Percentiles rank a stretch among this genome's conserved stretches.
These are phyloP conservation scores for Podarcis raffonei DNA, from an alignment of 2,113 vertebrate species.

Conservation along the genomic window DNA sequence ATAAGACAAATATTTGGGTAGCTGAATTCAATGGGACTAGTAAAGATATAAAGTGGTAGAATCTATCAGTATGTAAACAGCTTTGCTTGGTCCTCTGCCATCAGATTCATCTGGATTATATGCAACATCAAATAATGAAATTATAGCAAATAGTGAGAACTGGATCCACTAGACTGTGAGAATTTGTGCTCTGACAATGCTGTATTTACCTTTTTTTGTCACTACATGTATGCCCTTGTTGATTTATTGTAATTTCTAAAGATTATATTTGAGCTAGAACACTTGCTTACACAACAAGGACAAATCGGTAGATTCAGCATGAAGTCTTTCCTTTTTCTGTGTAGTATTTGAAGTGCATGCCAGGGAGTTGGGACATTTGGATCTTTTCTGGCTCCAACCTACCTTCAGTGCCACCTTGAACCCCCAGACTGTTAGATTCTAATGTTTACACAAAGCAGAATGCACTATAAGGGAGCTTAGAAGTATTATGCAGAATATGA, in stretches of 20 bases:
- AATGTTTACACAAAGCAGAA: conserved; percentile 36
- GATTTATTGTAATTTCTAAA: conserved; percentile 6
- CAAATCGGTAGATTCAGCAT: conserved; percentile 11
- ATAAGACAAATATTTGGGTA: conserved; percentile 12
- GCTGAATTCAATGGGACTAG: conserved; percentile 4
- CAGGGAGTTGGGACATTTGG: conserved; percentile 17
- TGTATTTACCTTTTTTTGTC: conserved; percentile 4
- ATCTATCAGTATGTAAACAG: not conserved
- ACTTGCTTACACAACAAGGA: not conserved
- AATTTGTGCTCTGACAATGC: conserved; percentile 12
- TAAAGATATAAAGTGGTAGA: conserved; percentile 17
- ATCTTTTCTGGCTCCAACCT: conserved; percentile 14
- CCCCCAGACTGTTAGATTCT: conserved; percentile 28
- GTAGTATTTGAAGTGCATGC: conserved; percentile 28
- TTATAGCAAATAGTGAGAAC: conserved; percentile 17
- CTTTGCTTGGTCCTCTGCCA: conserved; percentile 7
- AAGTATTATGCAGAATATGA: conserved; percentile 53
- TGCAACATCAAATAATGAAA: conserved; percentile 1
- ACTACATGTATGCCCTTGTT: conserved; percentile 7
- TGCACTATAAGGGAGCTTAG: conserved; percentile 47
- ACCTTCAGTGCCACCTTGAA: conserved; percentile 29
- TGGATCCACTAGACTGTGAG: conserved; percentile 24
- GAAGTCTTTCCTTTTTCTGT: conserved; percentile 7
- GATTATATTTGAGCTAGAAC: conserved; percentile 20
- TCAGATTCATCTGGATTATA: conserved; percentile 27